These are phyloP conservation scores for Peromyscus eremicus DNA, from an alignment of 2,797 vertebrate genomes.

Conservation along the genomic window DNA sequence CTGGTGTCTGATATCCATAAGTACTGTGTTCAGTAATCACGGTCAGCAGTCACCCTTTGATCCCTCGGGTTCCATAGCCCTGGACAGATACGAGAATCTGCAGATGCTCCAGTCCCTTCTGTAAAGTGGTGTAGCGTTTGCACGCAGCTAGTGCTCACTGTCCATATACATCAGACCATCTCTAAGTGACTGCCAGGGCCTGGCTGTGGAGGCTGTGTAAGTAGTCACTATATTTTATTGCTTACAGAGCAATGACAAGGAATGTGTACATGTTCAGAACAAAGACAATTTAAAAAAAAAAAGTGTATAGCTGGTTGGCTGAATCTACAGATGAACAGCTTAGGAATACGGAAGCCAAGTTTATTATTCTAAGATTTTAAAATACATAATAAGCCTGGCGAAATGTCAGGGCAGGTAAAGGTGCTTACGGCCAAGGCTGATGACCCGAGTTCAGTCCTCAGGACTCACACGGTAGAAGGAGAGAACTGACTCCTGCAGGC, in stretches of 20 bases:
- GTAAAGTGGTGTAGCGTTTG: background rate
- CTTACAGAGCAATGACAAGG: background rate
- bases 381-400: background rate
- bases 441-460: background rate
- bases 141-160: background rate
- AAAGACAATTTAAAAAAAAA: background rate
- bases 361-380: background rate
- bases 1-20: background rate
- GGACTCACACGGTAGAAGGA: background rate
- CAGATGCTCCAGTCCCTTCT: background rate
- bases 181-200: background rate
- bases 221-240: background rate
- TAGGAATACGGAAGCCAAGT: background rate
- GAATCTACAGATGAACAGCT: background rate
- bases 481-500: background rate
- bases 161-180: background rate
- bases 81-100: background rate
- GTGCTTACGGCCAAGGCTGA: background rate
- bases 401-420: background rate
- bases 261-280: background rate
- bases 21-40: constrained; percentile 9
- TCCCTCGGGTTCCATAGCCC: background rate
- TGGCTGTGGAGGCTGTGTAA: background rate
- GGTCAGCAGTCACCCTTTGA: background rate
- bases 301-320: background rate